Evolutionary conservation across 2,888 invertebrate species (phyloP).

Genomic region (Nemotelus nigrinus): DNA sequence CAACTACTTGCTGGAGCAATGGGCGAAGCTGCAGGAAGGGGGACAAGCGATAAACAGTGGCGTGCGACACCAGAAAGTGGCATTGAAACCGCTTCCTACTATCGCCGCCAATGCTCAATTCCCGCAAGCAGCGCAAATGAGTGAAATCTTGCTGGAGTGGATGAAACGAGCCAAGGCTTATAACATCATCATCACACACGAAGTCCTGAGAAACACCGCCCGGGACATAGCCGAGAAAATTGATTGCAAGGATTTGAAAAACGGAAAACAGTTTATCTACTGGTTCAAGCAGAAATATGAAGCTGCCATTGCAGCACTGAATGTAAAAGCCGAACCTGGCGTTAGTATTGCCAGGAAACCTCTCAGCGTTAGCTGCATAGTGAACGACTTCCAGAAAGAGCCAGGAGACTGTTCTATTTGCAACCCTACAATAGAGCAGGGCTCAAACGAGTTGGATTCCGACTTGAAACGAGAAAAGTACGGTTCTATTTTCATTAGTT

Average conservation of each 20-base stretch:
- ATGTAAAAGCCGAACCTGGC: too few relatives aligned
- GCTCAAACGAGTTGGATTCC: too few relatives aligned
- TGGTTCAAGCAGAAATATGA: slow-evolving; percentile 37
- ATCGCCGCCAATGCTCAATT: neutral
- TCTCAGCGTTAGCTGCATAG: too few relatives aligned
- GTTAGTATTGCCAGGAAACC: too few relatives aligned
- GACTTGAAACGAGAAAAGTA: too few relatives aligned
- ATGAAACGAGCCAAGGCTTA: slow-evolving; percentile 10
- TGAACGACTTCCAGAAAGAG: too few relatives aligned
- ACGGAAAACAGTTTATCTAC: slow-evolving; percentile 36
- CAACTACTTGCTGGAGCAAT: slow-evolving; percentile 35
- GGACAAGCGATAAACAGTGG: neutral
- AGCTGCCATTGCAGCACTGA: too few relatives aligned
- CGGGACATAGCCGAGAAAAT: neutral
- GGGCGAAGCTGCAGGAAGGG: slow-evolving; percentile 4
- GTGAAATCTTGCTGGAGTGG: slow-evolving; percentile 40
- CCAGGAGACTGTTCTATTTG: too few relatives aligned
- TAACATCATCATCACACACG: slow-evolving; percentile 14
- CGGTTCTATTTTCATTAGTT: too few relatives aligned
- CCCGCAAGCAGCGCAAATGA: neutral
- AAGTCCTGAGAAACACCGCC: slow-evolving; percentile 1
- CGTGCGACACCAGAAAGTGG: neutral
- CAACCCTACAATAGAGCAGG: too few relatives aligned
- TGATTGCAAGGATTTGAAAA: slow-evolving; percentile 32
- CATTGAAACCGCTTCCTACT: neutral